A percentile compares a stretch with the other conserved stretches of the same genome.
Conservation (phyloP, 2,113 vertebrate genomes). For the Charadrius vociferus region DNA sequence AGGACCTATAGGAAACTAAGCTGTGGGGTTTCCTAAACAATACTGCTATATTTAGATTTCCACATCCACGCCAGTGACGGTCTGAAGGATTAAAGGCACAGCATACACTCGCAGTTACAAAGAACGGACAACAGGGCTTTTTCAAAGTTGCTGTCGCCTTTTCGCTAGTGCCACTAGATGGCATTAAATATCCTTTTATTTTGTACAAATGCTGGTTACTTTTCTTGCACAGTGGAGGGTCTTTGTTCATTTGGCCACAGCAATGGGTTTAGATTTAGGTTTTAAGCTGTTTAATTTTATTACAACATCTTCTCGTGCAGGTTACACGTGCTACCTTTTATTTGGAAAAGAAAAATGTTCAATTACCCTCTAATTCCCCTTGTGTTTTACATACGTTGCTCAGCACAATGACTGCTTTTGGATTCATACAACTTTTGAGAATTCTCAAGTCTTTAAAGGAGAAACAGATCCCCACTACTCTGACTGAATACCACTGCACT, state of each 20-base stretch:
- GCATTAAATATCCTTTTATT: slow-evolving; percentile 60
- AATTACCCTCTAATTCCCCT: background rate
- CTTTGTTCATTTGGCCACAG: background rate
- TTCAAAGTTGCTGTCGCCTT: background rate
- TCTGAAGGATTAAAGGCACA: no score
- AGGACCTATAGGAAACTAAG: background rate
- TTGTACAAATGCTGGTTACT: background rate
- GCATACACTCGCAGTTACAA: accelerated
- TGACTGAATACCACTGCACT: background rate
- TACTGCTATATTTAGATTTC: background rate
- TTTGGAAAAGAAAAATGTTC: background rate
- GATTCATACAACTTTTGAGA: background rate
- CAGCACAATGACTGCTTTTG: background rate
- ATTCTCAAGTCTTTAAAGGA: background rate
- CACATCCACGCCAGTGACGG: accelerated
- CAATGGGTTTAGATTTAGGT: background rate
- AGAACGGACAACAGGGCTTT: accelerated
- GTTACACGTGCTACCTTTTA: background rate
- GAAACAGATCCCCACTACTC: background rate
- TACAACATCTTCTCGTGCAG: background rate
- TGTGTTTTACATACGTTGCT: background rate
- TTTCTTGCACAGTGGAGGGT: background rate
- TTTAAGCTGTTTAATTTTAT: background rate
- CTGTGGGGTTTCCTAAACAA: background rate
- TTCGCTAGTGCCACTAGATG: slow-evolving; percentile 68